Evolutionary conservation across 2,113 vertebrate species (phyloP), one percentile per base, ranked within the genome.

Genomic region (Ceyx melanurus): DNA sequence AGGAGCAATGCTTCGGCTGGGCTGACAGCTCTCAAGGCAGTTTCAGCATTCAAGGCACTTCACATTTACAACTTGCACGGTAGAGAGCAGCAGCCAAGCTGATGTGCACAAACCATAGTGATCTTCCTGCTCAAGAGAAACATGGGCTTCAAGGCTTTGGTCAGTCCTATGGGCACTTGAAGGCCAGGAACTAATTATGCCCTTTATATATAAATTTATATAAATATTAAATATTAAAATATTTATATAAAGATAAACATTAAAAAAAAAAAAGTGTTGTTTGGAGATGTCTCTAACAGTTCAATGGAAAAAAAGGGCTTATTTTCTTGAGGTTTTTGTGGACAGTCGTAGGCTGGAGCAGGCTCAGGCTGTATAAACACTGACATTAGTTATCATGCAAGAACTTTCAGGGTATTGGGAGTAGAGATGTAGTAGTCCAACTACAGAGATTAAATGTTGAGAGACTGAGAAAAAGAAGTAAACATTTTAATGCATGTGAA

Each of bases 1-100:
- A 82, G 61, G 45, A 95, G 67, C 60, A 57, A 50, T 4, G 8
- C 92, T 92, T 54, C 57, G 88, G 83, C 62, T 78, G 56, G 57
- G 94, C 93, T 90, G 86, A 94, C 95, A 94, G 79, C 82, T 88
- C 91, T 92, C 86, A 88, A 90, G 71, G 82, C 82, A 86, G 87
- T 82, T 96, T 94, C 73, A 80, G 92, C 85, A 70, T 85, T 91
- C 0, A 1, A 95, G 82, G 89, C 90, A 88, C 82, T 80, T 91
- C 37, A 62, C 87, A 82, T 92, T 95, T 88, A 76, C 88, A 88
- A 61, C 58, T 62, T 33, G 23, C 8, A 20, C 0, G 2, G 54
- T 80, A 75, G 93, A 79, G 18, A 92, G 67, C 31, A 54, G 67
- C 53, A 82, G 71, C 75, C 66, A 76, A 75, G 37, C n/a, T 73